A percentile compares a stretch with the other conserved stretches of the same genome.
Conservation (phyloP, 2,113 vertebrate species). For the Mesembrinibis cayennensis region DNA sequence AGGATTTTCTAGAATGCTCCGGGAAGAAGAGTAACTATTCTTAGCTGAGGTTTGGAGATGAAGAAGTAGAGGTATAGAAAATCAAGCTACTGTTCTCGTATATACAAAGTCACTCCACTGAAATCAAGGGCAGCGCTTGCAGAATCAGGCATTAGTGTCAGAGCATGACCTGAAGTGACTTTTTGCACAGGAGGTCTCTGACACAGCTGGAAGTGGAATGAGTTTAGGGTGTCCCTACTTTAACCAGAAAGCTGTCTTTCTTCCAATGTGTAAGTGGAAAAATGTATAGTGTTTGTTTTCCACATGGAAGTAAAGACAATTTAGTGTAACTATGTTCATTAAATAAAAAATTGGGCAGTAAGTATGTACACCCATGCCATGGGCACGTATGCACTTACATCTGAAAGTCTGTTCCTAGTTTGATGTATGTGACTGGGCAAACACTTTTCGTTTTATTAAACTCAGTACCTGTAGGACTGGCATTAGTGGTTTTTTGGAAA, state of each 20-base stretch:
- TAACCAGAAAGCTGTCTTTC: background rate
- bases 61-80: background rate
- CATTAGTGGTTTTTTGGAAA: background rate
- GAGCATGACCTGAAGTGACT: background rate
- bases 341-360: background rate
- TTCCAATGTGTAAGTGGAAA: background rate
- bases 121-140: background rate
- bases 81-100: background rate
- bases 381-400: fast-evolving
- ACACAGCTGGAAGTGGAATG: background rate
- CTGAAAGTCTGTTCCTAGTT: background rate
- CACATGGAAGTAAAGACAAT: background rate
- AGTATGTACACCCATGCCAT: background rate
- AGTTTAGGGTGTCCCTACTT: background rate
- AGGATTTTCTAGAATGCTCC: background rate
- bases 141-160: fast-evolving
- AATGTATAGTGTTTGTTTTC: background rate
- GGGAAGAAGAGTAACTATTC: background rate
- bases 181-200: background rate
- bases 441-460: background rate
- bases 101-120: background rate
- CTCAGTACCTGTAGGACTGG: background rate
- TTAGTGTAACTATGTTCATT: background rate
- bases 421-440: background rate
- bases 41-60: background rate